Evolutionary conservation across 2,113 vertebrate species (phyloP).

Genomic region (Daphoenositta chrysoptera): DNA sequence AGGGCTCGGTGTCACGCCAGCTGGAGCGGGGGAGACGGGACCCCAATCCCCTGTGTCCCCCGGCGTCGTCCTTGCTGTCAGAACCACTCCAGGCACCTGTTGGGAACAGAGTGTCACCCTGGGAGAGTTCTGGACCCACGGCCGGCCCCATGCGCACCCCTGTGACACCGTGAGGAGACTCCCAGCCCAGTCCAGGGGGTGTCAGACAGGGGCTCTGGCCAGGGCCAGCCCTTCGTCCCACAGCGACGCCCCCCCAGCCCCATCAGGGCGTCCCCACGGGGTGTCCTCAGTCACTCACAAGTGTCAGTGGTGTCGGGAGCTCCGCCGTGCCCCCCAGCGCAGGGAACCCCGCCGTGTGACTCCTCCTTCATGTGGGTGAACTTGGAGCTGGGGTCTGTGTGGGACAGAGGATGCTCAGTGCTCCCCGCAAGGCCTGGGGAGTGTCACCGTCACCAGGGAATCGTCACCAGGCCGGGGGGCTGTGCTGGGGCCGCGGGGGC

Average conservation of each 20-base stretch:
- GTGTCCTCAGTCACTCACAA: background rate
- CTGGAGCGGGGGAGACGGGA: accelerated
- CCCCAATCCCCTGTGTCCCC: accelerated
- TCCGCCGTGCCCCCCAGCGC: accelerated
- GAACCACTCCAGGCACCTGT: background rate
- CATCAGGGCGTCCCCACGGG: background rate
- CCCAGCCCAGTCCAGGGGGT: too few relatives aligned
- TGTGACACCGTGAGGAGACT: background rate
- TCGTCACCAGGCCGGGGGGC: background rate
- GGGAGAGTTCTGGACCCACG: too few relatives aligned
- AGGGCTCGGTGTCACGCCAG: background rate
- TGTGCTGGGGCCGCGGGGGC: background rate
- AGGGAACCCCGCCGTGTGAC: accelerated
- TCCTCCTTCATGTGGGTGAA: background rate
- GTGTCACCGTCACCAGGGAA: background rate
- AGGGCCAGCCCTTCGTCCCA: background rate
- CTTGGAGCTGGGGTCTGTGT: background rate
- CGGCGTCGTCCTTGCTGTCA: background rate
- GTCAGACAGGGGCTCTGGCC: background rate
- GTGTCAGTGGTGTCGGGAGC: background rate
- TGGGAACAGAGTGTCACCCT: accelerated
- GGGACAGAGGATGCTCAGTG: background rate
- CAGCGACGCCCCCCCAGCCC: background rate
- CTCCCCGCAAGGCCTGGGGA: accelerated
- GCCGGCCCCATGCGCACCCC: background rate